These are phyloP conservation scores for Mesorhabditis sp. DNA, from an alignment of 2,888 invertebrate genomes.

Conservation along the genomic window DNA sequence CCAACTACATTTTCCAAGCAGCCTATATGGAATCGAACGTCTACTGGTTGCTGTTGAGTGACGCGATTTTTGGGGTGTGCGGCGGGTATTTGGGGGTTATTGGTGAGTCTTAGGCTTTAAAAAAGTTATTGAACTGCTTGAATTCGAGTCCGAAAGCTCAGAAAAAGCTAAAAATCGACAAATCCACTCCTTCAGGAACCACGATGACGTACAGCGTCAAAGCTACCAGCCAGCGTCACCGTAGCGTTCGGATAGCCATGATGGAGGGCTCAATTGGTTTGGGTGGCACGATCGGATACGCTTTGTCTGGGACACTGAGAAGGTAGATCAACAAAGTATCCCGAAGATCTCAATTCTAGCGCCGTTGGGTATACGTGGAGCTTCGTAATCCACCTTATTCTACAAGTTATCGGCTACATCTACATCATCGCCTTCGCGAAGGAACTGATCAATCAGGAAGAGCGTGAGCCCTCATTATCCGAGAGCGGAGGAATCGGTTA, in stretches of 20 bases:
- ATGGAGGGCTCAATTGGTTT: constrained; percentile 59
- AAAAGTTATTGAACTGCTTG: background rate
- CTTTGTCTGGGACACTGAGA: constrained; percentile 57
- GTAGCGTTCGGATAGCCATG: constrained; percentile 58
- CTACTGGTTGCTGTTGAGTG: constrained; percentile 58
- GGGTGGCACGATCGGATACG: constrained; percentile 58
- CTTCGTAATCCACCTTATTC: constrained; percentile 50
- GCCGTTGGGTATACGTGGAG: constrained; percentile 57
- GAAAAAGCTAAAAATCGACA: too few relatives aligned
- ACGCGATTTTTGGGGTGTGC: constrained; percentile 58
- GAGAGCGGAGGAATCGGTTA: background rate
- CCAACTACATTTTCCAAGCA: constrained; percentile 57
- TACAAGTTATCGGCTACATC: constrained; percentile 51
- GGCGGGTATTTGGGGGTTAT: constrained; percentile 59
- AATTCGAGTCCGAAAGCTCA: background rate
- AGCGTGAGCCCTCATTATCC: background rate
- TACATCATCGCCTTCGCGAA: constrained; percentile 50
- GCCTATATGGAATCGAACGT: constrained; percentile 48
- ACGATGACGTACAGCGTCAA: constrained; percentile 59
- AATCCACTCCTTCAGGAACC: constrained; percentile 36
- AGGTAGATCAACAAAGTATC: constrained; percentile 28
- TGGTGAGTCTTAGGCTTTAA: constrained; percentile 40
- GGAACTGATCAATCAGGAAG: constrained; percentile 24
- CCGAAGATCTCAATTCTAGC: constrained; percentile 39
- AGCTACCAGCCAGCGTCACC: constrained; percentile 45